These are phyloP conservation scores for Halcyon smyrnensis DNA, from an alignment of 2,797 vertebrate genomes.

Conservation along the genomic window DNA sequence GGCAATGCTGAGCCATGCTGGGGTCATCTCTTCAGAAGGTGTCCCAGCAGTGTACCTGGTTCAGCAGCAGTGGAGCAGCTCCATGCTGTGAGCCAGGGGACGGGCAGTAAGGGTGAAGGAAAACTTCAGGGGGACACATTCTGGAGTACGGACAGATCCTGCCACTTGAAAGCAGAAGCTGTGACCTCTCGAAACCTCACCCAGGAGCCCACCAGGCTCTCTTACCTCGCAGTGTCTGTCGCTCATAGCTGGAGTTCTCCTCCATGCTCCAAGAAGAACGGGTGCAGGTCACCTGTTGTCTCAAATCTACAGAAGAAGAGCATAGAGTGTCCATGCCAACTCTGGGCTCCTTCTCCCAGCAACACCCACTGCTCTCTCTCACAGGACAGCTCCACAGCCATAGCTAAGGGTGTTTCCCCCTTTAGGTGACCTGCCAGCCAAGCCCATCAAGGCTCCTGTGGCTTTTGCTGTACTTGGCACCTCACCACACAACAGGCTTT, in stretches of 20 bases:
- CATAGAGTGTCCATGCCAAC: neutral
- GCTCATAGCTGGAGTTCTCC: neutral
- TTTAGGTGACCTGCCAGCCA: neutral
- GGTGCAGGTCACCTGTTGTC: neutral
- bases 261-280: neutral
- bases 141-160: neutral
- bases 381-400: fast-evolving
- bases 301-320: neutral
- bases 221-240: neutral
- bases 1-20: fast-evolving
- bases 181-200: neutral
- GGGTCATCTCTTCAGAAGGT: neutral
- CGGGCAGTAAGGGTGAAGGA: neutral
- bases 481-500: neutral
- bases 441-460: fast-evolving
- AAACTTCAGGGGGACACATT: neutral
- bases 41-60: neutral
- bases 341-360: neutral
- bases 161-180: neutral
- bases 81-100: fast-evolving
- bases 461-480: neutral
- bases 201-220: neutral
- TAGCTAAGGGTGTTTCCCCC: fast-evolving
- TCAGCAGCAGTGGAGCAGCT: neutral
- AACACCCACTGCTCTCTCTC: neutral